Percentiles rank a stretch among this genome's conserved stretches.
phyloP scores from a whole-genome alignment of 2,888 invertebrate species.

The Melipona bicolor region DNA sequence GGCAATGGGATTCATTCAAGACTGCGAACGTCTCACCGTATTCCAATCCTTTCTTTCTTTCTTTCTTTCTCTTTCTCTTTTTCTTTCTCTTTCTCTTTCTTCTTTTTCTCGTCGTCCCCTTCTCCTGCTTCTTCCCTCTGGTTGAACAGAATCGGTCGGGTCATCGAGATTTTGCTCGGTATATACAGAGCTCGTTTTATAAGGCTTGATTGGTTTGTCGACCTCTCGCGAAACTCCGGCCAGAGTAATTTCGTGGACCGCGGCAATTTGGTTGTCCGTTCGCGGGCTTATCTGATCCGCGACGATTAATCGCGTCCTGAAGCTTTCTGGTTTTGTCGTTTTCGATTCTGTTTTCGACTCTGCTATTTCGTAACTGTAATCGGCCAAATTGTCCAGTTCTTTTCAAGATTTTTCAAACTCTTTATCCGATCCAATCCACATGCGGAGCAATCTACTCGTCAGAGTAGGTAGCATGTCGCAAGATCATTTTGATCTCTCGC shows the following conservation, averaged over 20 bases:
- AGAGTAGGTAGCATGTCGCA: constrained; percentile 53
- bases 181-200: constrained; percentile 23
- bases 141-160: constrained; percentile 18
- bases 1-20: constrained; percentile 71
- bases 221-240: constrained; percentile 45
- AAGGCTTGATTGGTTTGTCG: constrained; percentile 53
- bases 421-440: constrained; percentile 42
- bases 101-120: neutral
- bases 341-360: neutral
- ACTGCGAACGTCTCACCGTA: constrained; percentile 35
- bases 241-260: constrained; percentile 41
- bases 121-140: neutral
- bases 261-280: constrained; percentile 44
- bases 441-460: neutral
- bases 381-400: neutral
- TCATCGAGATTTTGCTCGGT: constrained; percentile 50
- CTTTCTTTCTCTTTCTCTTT: no score
- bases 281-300: constrained; percentile 45
- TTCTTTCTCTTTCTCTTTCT: neutral
- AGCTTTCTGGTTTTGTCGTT: neutral
- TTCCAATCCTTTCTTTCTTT: neutral
- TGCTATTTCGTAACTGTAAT: neutral
- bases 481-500: neutral
- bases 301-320: constrained; percentile 31
- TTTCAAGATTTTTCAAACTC: neutral